Evolutionary conservation across 2,797 vertebrate genomes (phyloP).

Genomic region (Sebastolobus alascanus): DNA sequence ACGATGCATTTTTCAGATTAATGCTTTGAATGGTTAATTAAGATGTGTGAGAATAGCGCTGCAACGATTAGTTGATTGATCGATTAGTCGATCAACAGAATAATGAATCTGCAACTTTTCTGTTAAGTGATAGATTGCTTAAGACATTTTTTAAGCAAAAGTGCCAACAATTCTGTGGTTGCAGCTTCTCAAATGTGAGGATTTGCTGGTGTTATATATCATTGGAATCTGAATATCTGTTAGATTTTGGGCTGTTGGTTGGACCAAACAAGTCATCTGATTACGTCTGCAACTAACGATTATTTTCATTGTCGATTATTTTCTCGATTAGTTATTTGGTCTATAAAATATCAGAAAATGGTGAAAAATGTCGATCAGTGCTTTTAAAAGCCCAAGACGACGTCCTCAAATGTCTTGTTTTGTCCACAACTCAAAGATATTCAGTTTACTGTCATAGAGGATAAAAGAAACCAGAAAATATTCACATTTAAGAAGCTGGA

Average conservation of each 20-base stretch:
- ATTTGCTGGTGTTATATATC: neutral
- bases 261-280: neutral
- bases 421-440: no score
- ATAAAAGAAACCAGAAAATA: no score
- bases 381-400: no score
- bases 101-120: neutral
- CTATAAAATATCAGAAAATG: no score
- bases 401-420: no score
- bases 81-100: neutral
- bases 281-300: no score
- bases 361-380: no score
- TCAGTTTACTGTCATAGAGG: no score
- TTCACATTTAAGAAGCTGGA: no score
- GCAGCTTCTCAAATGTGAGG: neutral
- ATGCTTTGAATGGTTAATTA: neutral
- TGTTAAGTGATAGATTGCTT: neutral
- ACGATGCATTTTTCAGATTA: neutral
- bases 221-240: neutral
- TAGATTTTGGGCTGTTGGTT: neutral
- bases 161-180: fast-evolving
- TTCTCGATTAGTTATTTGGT: no score
- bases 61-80: neutral
- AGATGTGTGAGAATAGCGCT: neutral
- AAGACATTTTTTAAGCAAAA: neutral
- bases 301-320: no score